Evolutionary conservation across 1,140 invertebrate genomes (phyloP).

Genomic region (Lepidotrigona ventralis): DNA sequence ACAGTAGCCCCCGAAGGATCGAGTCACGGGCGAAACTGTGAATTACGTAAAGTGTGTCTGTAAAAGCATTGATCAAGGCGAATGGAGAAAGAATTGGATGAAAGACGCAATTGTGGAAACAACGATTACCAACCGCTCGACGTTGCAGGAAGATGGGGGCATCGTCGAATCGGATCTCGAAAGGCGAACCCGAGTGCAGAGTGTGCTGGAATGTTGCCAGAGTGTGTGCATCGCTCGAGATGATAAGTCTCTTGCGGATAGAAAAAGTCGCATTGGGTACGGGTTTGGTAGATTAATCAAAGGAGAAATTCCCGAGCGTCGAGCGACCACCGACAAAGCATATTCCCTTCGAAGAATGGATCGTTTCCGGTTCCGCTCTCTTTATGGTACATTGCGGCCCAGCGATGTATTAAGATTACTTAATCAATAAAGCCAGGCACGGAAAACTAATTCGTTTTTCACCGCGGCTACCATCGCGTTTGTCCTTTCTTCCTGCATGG

Average conservation of each 20-base stretch:
- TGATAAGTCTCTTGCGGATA: conserved; percentile 40
- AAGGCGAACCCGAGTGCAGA: conserved; percentile 39
- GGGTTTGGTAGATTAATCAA: conserved; percentile 80
- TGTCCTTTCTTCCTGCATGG: conserved; percentile 26
- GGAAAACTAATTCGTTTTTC: conserved; percentile 78
- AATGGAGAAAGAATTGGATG: neutral
- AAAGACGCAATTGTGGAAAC: neutral
- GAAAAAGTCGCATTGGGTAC: conserved; percentile 50
- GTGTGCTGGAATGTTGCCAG: conserved; percentile 58
- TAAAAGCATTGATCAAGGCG: neutral
- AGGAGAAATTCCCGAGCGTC: conserved; percentile 80
- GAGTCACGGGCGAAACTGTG: no score
- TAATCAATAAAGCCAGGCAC: conserved; percentile 79
- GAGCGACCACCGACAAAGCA: conserved; percentile 80
- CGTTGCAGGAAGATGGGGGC: neutral
- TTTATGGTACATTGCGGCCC: conserved; percentile 81
- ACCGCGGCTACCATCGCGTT: conserved; percentile 50
- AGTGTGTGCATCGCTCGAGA: conserved; percentile 51
- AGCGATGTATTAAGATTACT: conserved; percentile 82
- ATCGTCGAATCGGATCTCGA: conserved; percentile 26
- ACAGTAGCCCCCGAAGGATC: no score
- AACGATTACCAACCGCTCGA: neutral
- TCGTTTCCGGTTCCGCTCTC: conserved; percentile 80
- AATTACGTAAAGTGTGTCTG: no score
- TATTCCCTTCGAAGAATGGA: conserved; percentile 80